These are phyloP conservation scores for Amaurobius ferox DNA, from an alignment of 2,888 invertebrate genomes.

Conservation along the genomic window DNA sequence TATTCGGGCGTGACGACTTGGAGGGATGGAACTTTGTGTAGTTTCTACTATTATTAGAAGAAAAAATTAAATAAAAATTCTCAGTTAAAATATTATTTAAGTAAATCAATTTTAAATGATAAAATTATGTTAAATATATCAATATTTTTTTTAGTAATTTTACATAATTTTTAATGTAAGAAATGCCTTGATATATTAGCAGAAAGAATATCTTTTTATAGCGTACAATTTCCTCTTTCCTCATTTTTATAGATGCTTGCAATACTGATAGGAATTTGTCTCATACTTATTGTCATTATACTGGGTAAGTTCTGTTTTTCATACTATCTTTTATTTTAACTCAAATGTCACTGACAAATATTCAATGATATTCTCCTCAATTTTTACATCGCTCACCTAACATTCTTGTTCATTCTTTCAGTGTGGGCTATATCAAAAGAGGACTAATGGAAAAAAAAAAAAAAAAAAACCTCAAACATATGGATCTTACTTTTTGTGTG, in stretches of 20 bases:
- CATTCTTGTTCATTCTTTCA: slow-evolving; percentile 8
- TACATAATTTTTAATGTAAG: too few species aligned
- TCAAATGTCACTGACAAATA: not conserved
- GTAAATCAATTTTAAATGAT: too few species aligned
- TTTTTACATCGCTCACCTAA: too few species aligned
- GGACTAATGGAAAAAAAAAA: not conserved
- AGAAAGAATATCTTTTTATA: not conserved
- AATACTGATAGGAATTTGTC: slow-evolving; percentile 45
- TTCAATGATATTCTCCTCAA: not conserved
- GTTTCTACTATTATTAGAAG: too few species aligned
- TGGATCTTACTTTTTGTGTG: not conserved
- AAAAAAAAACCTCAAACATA: not conserved
- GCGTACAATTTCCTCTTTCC: not conserved
- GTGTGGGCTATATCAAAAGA: slow-evolving; percentile 55
- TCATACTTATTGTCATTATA: slow-evolving; percentile 44
- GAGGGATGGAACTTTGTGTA: too few species aligned
- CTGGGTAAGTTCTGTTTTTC: too few species aligned
- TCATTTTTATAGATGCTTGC: slow-evolving; percentile 56
- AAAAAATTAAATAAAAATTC: too few species aligned
- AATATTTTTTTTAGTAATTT: too few species aligned
- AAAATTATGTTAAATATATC: too few species aligned
- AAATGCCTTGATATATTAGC: not conserved
- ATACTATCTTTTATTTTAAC: not conserved
- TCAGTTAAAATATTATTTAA: too few species aligned
- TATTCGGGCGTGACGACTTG: too few species aligned